phyloP scores from a whole-genome alignment of 1,140 invertebrate genomes.

The Drosophila bocki region DNA sequence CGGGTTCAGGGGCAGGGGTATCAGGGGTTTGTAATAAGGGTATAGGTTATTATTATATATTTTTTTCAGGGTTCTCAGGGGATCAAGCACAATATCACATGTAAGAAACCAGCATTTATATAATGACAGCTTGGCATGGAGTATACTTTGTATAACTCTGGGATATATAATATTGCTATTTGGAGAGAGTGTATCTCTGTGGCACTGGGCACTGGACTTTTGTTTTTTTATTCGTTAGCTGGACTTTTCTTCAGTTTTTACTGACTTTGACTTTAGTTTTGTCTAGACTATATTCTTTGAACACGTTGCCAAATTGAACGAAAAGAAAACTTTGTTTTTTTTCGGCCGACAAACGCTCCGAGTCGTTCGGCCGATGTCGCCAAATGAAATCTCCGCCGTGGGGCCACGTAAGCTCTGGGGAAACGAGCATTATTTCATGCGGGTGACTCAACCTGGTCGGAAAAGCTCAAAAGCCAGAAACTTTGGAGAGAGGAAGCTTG shows the following conservation, averaged over 20 bases:
- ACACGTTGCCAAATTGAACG: constrained; percentile 43
- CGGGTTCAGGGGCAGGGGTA: neutral
- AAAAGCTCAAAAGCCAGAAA: constrained; percentile 11
- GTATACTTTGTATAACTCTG: constrained; percentile 9
- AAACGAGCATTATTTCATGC: neutral
- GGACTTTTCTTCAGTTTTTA: constrained; percentile 1
- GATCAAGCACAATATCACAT: constrained; percentile 31
- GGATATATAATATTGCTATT: neutral
- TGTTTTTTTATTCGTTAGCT: no score
- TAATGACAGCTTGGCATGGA: constrained; percentile 14
- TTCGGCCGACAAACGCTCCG: constrained; percentile 22
- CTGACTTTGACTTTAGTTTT: neutral
- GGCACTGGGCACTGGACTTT: constrained; percentile 60
- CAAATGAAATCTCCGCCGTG: constrained; percentile 38
- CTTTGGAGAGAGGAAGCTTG: neutral
- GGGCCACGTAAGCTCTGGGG: constrained; percentile 21
- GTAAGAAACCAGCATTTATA: constrained; percentile 11
- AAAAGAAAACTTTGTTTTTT: constrained; percentile 17
- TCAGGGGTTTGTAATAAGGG: neutral
- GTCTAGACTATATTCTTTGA: constrained; percentile 16
- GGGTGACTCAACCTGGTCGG: constrained; percentile 5
- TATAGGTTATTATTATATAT: neutral
- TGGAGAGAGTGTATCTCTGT: constrained; percentile 20
- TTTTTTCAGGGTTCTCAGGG: constrained; percentile 1
- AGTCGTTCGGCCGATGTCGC: constrained; percentile 47